Percentiles rank a stretch among this genome's conserved stretches.
phyloP scores from a whole-genome alignment of 2,113 vertebrate species.

The Hystrix cristata region DNA sequence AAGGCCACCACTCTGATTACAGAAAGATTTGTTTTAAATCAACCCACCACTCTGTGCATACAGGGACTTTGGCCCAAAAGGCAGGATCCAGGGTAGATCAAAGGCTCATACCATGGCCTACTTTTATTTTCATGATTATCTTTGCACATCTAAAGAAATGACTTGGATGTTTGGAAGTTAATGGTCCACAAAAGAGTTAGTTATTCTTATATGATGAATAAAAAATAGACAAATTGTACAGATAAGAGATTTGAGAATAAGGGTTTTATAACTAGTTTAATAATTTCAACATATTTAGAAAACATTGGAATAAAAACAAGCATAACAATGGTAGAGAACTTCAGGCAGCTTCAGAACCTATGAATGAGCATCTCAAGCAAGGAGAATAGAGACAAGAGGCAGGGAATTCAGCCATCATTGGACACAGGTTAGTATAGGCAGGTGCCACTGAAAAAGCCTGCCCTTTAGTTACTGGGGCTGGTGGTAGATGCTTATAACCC shows the following conservation, averaged over 20 bases:
- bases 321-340: background rate
- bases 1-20: conserved; percentile 25
- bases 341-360: background rate
- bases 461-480: background rate
- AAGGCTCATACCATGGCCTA: background rate
- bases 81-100: background rate
- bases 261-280: conserved; percentile 1
- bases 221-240: conserved; percentile 32
- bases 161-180: conserved; percentile 48
- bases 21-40: background rate
- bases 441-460: background rate
- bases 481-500: background rate
- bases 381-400: background rate
- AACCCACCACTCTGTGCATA: background rate
- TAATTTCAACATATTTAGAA: conserved; percentile 47
- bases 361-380: conserved; percentile 1
- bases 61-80: background rate
- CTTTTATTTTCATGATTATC: conserved; percentile 64
- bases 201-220: conserved; percentile 39
- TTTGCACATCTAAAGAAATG: conserved; percentile 39
- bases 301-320: conserved; percentile 25
- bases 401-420: background rate
- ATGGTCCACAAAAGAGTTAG: background rate
- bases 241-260: conserved; percentile 41
- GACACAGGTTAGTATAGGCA: background rate